phyloP scores from a whole-genome alignment of 2,888 invertebrate genomes.

The Netelia melanura region DNA sequence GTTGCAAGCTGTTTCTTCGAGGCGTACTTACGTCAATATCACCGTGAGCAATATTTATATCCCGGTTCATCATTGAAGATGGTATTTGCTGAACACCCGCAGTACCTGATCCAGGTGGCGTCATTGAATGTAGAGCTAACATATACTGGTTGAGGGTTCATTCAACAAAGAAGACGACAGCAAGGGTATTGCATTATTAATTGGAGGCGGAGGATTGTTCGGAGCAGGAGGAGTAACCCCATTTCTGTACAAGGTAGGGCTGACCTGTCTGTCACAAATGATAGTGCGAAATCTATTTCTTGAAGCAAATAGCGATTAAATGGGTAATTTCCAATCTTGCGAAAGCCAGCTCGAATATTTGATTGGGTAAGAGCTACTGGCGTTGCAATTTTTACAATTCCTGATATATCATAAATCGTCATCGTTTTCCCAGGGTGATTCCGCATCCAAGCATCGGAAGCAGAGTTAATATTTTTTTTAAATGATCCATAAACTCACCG shows the following conservation, averaged over 20 bases:
- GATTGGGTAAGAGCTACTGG: conserved; percentile 68
- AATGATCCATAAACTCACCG: conserved; percentile 75
- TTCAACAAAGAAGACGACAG: no score
- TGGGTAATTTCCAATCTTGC: not conserved
- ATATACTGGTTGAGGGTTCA: no score
- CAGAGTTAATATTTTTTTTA: conserved; percentile 66
- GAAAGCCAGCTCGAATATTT: not conserved
- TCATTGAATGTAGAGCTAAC: no score
- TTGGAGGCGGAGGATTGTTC: no score
- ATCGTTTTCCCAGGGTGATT: conserved; percentile 81
- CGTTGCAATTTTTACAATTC: conserved; percentile 78
- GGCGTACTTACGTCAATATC: no score
- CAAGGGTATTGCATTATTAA: no score
- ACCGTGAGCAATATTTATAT: no score
- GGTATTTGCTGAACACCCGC: no score
- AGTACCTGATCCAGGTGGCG: no score
- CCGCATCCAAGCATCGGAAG: conserved; percentile 76
- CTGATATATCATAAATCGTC: conserved; percentile 81
- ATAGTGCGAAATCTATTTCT: not conserved
- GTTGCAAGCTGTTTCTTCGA: not conserved
- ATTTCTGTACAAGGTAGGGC: no score
- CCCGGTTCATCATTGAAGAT: no score
- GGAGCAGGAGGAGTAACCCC: no score
- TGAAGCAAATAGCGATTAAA: not conserved
- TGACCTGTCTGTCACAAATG: not conserved